Evolutionary conservation across 2,113 vertebrate species (phyloP), one percentile per base, ranked within the genome.

Genomic region (Myotis davidii): DNA sequence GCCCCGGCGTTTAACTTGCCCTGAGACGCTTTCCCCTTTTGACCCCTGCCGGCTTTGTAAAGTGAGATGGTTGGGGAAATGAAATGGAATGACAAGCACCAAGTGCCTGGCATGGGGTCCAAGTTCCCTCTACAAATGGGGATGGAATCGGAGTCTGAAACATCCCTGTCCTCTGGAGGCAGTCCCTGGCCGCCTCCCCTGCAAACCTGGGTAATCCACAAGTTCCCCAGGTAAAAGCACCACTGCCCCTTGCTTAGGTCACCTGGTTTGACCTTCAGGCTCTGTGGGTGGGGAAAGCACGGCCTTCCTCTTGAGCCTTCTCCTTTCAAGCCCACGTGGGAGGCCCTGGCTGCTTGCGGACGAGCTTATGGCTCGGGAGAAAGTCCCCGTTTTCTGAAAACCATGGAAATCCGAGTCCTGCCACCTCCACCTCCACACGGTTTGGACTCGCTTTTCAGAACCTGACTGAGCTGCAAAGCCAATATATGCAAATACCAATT

Each of bases 321-420:
- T 39, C 32, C 42, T 70, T 54, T 45, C 17, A 32, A 84, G 25
- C 4, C 56, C 52, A 18, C 0, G 0, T 29, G 73, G 89, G 86
- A 94, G 90, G 69, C 37, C 45, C 23, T 32, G 11, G 78, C 78
- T 59, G 39, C 69, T 23, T 56, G 54, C 23, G 21, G 74, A 70
- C 86, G 70, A 88, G 54, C 73, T 72, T 29, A 42, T 56, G 25
- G 32, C 32, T 23, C 11, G 3, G 27, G 52, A 96, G 76, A 97
- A 92, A 97, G 87, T 81, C 78, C 73, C 90, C 56, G 7, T 84
- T 5, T 34, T 27, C 32, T 34, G 27, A 54, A 92, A 94, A 59
- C 39, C 29, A 9, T 2, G 45, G 54, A 86, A 16, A 34, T 7
- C 8, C 1, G 18, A 74, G 23, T 59, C 52, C 39, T 29, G 2